Conservation (phyloP, 2,113 vertebrate genomes). For the Heterotilapia buettikoferi region DNA sequence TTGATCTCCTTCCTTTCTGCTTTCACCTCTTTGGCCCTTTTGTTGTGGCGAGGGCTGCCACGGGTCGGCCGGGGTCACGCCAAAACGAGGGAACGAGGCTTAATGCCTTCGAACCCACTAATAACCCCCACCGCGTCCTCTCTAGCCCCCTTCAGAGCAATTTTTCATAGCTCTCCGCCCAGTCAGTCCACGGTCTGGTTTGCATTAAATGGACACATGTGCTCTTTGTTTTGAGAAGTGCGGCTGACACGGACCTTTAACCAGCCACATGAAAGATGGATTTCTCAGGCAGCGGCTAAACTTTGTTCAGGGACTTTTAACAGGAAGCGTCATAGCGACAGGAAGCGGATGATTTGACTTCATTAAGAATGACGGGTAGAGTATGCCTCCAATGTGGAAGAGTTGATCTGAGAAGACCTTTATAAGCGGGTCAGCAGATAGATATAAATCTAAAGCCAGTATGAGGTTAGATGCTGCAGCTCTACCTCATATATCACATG, state of each 20-base stretch:
- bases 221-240: slow-evolving; percentile 45
- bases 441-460: not conserved
- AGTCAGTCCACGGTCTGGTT: slow-evolving; percentile 34
- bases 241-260: slow-evolving; percentile 21
- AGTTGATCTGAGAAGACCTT: not conserved
- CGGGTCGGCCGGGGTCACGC: slow-evolving; percentile 30
- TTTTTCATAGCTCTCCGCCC: slow-evolving; percentile 6
- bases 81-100: not conserved
- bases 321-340: slow-evolving; percentile 3
- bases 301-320: not conserved
- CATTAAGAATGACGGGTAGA: not conserved
- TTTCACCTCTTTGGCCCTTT: not conserved
- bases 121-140: not conserved
- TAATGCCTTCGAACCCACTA: slow-evolving; percentile 20
- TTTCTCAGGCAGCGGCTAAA: not conserved
- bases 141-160: not conserved
- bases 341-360: not conserved
- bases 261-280: slow-evolving; percentile 1
- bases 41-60: slow-evolving; percentile 33
- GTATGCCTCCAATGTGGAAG: not conserved
- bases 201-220: slow-evolving; percentile 54
- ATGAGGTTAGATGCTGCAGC: not conserved
- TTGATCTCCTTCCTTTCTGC: not conserved
- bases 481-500: not conserved
- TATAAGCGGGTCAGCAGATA: not conserved